Conservation (phyloP, 1,140 invertebrate genomes). For the Lasioglossum baleicum region DNA sequence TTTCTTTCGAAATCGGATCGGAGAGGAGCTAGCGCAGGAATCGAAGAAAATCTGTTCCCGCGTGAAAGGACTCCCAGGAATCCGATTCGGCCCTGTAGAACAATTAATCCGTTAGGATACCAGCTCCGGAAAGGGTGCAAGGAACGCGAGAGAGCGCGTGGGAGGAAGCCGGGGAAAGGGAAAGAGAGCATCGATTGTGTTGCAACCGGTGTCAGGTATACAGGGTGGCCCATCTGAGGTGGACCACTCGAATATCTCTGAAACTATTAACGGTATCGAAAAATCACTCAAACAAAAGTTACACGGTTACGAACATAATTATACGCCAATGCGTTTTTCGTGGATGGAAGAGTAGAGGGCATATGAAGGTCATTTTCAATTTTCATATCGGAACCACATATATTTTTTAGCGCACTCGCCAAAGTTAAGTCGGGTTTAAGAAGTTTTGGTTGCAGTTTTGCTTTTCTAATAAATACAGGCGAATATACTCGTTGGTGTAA, state of each 20-base stretch:
- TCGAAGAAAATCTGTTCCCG: background rate
- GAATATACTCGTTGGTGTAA: too few species aligned
- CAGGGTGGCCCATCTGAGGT: constrained; percentile 40
- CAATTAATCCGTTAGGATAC: constrained; percentile 12
- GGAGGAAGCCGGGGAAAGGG: constrained; percentile 15
- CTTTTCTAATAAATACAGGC: too few species aligned
- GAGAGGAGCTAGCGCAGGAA: background rate
- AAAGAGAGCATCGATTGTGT: constrained; percentile 33
- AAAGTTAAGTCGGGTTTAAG: too few species aligned
- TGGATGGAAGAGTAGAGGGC: too few species aligned
- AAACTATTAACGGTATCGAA: too few species aligned
- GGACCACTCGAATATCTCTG: background rate
- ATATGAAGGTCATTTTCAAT: too few species aligned
- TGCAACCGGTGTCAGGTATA: constrained; percentile 42
- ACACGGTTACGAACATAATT: too few species aligned
- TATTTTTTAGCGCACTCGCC: too few species aligned
- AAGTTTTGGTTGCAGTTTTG: too few species aligned
- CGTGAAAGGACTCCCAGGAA: background rate
- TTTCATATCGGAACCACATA: too few species aligned
- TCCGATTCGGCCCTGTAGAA: background rate
- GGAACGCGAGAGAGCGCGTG: background rate
- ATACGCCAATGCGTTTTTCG: too few species aligned
- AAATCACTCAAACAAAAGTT: too few species aligned
- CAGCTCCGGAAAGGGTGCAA: background rate
- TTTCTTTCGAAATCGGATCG: background rate